Conservation (phyloP, 1,140 invertebrate genomes). For the Pogonomyrmex californicus region DNA sequence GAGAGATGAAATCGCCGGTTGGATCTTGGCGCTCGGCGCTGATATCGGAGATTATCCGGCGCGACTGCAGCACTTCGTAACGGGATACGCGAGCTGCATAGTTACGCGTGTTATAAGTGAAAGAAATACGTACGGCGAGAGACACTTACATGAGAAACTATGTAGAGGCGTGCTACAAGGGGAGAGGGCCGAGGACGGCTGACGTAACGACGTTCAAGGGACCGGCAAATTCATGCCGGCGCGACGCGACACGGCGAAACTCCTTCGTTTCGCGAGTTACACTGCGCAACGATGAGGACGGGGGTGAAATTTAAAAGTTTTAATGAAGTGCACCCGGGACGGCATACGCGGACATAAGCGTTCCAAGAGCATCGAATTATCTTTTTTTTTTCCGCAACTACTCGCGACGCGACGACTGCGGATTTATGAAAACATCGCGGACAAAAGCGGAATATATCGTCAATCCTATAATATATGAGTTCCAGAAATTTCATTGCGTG, state of each 20-base stretch:
- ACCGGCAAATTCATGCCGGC: conserved; percentile 71
- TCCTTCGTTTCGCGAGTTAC: conserved; percentile 62
- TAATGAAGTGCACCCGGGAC: conserved; percentile 69
- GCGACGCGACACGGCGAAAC: conserved; percentile 58
- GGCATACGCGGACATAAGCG: conserved; percentile 40
- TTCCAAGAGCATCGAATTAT: conserved; percentile 42
- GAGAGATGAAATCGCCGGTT: not conserved
- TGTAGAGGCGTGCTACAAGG: conserved; percentile 24
- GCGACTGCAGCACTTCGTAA: not conserved
- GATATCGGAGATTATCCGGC: not conserved
- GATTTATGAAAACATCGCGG: conserved; percentile 45
- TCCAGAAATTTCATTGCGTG: not conserved
- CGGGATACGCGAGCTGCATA: conserved; percentile 15
- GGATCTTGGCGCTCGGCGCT: not conserved
- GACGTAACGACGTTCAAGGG: conserved; percentile 74
- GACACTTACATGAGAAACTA: conserved; percentile 46
- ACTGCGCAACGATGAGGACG: conserved; percentile 55
- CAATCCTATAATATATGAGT: not conserved
- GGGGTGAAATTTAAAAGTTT: conserved; percentile 74
- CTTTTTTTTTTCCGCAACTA: conserved; percentile 5
- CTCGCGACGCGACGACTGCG: conserved; percentile 15
- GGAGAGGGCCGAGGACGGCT: conserved; percentile 9
- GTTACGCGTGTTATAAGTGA: not conserved
- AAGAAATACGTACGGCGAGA: conserved; percentile 29
- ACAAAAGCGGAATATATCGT: not conserved